Conservation (phyloP, 2,113 vertebrate genomes). For the Pseudopodoces humilis region DNA sequence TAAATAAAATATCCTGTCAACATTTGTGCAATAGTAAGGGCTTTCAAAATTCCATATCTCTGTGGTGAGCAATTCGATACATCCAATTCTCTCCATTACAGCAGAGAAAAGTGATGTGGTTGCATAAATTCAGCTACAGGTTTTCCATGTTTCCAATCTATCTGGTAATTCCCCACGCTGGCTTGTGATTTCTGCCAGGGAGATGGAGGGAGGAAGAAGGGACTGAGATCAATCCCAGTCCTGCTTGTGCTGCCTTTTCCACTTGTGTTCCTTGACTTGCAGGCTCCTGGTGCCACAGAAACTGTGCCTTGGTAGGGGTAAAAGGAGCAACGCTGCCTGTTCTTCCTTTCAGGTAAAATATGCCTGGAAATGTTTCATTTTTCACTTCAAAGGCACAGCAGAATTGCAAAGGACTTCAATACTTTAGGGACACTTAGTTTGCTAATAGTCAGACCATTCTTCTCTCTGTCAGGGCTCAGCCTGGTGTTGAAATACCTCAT, state of each 20-base stretch:
- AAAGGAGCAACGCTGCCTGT: background rate
- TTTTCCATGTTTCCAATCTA: background rate
- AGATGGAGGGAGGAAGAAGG: background rate
- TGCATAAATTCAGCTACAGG: slow-evolving; percentile 3
- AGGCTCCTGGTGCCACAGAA: background rate
- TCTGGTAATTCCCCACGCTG: background rate
- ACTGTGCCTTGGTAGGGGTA: background rate
- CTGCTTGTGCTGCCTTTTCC: background rate
- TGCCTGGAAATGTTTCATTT: slow-evolving; percentile 19
- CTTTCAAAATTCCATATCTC: slow-evolving; percentile 24
- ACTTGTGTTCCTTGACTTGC: background rate
- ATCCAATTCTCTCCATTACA: slow-evolving; percentile 15
- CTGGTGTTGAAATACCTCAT: background rate
- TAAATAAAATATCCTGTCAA: slow-evolving; percentile 61
- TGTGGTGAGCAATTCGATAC: background rate
- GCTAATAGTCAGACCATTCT: slow-evolving; percentile 12
- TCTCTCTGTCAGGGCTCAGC: slow-evolving; percentile 23
- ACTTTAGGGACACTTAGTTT: slow-evolving; percentile 16
- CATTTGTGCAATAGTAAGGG: slow-evolving; percentile 59
- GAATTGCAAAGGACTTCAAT: slow-evolving; percentile 11
- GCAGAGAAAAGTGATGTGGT: slow-evolving; percentile 14
- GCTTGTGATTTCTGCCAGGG: background rate
- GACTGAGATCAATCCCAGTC: background rate
- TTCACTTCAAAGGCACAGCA: slow-evolving; percentile 10
- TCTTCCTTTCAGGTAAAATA: slow-evolving; percentile 23